Conservation (phyloP, 2,888 invertebrate species). For the Rhagonycha fulva region DNA sequence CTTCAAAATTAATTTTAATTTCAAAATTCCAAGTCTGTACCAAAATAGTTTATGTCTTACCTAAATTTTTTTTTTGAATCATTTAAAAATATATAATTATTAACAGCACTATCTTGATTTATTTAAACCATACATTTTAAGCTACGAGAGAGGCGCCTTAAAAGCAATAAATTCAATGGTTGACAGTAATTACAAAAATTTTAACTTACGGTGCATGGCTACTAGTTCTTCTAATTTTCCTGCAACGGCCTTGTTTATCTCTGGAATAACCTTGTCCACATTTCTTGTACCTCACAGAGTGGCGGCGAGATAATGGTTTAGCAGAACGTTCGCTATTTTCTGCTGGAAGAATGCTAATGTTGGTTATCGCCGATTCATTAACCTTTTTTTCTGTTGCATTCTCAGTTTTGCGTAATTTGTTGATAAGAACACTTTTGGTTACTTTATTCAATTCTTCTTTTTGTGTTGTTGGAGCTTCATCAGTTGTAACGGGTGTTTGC, state of each 20-base stretch:
- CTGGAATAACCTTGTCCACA: slow-evolving; percentile 48
- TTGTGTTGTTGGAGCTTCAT: neutral
- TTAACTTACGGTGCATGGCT: neutral
- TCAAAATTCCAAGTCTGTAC: too few species aligned
- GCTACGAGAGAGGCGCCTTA: too few species aligned
- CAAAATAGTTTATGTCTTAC: too few species aligned
- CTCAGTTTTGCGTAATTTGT: neutral
- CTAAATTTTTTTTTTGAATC: too few species aligned
- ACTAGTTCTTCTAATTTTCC: slow-evolving; percentile 44
- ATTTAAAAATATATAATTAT: too few species aligned
- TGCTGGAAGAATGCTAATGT: neutral
- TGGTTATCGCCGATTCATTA: neutral
- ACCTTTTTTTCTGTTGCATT: neutral
- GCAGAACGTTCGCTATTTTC: neutral
- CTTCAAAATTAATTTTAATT: too few species aligned
- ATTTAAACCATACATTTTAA: too few species aligned
- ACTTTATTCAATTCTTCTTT: neutral
- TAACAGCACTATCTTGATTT: too few species aligned
- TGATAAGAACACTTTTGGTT: neutral
- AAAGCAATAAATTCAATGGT: too few species aligned
- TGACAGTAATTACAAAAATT: neutral
- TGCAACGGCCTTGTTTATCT: slow-evolving; percentile 52
- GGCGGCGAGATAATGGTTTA: neutral
- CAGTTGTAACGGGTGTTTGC: neutral
- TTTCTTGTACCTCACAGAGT: slow-evolving; percentile 36